These are phyloP conservation scores for Choreutis nemorana DNA, from an alignment of 2,888 invertebrate species.

Conservation along the genomic window DNA sequence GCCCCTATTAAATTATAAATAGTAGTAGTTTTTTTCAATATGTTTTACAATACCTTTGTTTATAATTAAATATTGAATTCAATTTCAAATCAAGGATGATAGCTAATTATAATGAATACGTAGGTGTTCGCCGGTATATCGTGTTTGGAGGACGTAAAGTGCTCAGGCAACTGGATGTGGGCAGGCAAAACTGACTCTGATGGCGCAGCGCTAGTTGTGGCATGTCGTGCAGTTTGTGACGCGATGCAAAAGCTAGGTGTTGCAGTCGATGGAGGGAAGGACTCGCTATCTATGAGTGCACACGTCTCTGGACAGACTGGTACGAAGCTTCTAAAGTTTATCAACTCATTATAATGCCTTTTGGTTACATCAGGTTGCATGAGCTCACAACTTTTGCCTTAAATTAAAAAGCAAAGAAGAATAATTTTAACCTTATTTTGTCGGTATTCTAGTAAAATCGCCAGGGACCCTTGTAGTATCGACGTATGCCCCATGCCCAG, in stretches of 20 bases:
- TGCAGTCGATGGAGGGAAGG: constrained; percentile 96
- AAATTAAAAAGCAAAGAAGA: no score
- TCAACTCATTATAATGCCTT: no score
- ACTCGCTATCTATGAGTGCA: constrained; percentile 97
- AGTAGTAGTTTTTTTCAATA: constrained; percentile 3
- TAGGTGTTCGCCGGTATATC: constrained; percentile 72
- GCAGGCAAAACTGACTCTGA: constrained; percentile 94
- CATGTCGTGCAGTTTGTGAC: constrained; percentile 87
- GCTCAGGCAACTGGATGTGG: constrained; percentile 99
- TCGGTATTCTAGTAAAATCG: constrained; percentile 77
- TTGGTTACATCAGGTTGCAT: not conserved
- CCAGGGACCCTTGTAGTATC: constrained; percentile 95
- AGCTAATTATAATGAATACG: no score
- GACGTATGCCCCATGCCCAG: constrained; percentile 93
- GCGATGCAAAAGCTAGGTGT: constrained; percentile 83
- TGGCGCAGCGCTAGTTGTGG: constrained; percentile 86
- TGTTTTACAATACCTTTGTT: no score
- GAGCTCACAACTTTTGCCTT: no score
- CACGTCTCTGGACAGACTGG: constrained; percentile 71
- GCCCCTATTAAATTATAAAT: constrained; percentile 2
- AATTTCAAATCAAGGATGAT: no score
- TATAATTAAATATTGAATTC: no score
- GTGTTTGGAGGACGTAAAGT: constrained; percentile 87
- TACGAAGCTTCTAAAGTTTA: constrained; percentile 19
- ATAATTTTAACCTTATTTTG: no score